Percentiles rank a stretch among this genome's conserved stretches.
Evolutionary conservation across 2,113 vertebrate genomes (phyloP).

Genomic region (Atractosteus spatula): DNA sequence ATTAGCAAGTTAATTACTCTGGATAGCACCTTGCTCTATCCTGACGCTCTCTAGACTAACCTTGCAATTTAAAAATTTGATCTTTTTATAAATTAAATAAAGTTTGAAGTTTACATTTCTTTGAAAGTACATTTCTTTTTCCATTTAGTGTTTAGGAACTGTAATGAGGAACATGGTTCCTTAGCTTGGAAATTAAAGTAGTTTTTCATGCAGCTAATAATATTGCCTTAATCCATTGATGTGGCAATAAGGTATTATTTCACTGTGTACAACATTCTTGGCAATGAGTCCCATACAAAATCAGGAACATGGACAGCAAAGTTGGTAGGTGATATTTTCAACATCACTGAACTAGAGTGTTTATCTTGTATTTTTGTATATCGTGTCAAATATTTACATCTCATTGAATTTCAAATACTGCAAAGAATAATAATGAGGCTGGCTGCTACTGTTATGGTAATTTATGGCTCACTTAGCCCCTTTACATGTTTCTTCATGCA

Average conservation of each 20-base stretch:
- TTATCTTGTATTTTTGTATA: conserved; percentile 62
- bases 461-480: conserved; percentile 34
- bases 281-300: conserved; percentile 38
- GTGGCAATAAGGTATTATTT: conserved; percentile 31
- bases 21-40: conserved; percentile 43
- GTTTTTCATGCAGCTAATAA: conserved; percentile 7
- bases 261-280: conserved; percentile 26
- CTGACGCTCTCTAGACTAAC: conserved; percentile 47
- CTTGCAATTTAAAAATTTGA: conserved; percentile 27
- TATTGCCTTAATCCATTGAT: background rate
- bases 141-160: background rate
- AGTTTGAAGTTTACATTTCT: no score
- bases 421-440: conserved; percentile 73
- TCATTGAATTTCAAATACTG: conserved; percentile 77
- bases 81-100: background rate
- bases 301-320: conserved; percentile 41
- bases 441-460: conserved; percentile 76
- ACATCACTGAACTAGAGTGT: conserved; percentile 59
- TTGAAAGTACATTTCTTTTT: no score
- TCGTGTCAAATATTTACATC: conserved; percentile 75
- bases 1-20: conserved; percentile 52
- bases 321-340: conserved; percentile 65
- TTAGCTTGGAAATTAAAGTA: background rate
- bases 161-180: background rate
- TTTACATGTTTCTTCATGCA: conserved; percentile 18